Evolutionary conservation across 2,113 vertebrate species (phyloP), one percentile per base, ranked within the genome.

Genomic region (Apistogramma diplotaenia): DNA sequence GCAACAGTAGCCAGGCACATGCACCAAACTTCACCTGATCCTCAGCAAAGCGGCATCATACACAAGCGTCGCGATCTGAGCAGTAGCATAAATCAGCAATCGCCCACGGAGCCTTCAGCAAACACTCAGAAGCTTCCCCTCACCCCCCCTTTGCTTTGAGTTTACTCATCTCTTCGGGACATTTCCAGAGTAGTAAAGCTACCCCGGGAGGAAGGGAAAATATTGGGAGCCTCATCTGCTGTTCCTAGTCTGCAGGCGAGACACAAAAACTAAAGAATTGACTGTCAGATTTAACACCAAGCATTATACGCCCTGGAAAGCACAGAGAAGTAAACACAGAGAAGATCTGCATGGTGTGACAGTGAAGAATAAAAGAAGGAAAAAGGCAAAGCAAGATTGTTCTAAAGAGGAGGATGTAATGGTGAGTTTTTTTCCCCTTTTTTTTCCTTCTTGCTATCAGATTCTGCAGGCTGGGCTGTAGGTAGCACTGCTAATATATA

Each of bases 341-440:
- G 61, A 70, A 67, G 35, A 83, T 67, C 40, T n/a, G 8, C 9
- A 15, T 2, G 33, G 37, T 75, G 43, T 29, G 23, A 56, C 81
- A 0, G 33, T 1, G n/a, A 40, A 3, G 60, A 71, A 8, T 18
- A 57, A 59, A 62, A 15, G 33, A 27, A 51, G 11, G 23, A 12
- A 15, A 6, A 7, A 37, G 13, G 43, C 71, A 60, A 53, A 59
- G 6, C 46, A 2, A 57, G 33, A 21, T 46, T 46, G 37, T 46
- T 23, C 37, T 49, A 8, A 74, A 61, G 65, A 89, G 51, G 79
- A 89, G 88, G 85, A 89, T 90, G 89, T 81, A 85, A 27, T 18
- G 81, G 91, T 93, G 76, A 93, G 91, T 92, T 40, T 49, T 59
- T 18, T 11, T 60, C 16, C 2, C 37, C 57, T n/a, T 4, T 9